These are phyloP conservation scores for Lindbergichthys nudifrons DNA, from an alignment of 2,797 vertebrate genomes.

Conservation along the genomic window DNA sequence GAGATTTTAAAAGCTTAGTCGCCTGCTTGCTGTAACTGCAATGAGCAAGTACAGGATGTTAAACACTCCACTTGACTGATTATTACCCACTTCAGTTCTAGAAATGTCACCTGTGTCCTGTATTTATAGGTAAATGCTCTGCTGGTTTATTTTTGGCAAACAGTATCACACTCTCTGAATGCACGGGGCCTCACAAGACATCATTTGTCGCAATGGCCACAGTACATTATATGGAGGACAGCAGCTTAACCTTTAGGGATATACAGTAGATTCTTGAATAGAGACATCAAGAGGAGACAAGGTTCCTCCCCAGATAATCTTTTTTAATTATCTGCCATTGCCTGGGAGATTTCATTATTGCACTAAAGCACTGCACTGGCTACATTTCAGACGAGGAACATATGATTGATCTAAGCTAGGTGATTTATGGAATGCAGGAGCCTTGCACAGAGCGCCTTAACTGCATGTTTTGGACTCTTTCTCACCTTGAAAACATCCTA, in stretches of 20 bases:
- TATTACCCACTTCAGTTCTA: slow-evolving; percentile 4
- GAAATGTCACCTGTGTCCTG: not conserved
- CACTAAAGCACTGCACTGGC: slow-evolving; percentile 4
- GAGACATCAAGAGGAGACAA: slow-evolving; percentile 37
- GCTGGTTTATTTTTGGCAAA: not conserved
- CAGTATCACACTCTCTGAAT: not conserved
- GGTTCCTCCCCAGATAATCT: slow-evolving; percentile 15
- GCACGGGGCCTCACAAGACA: not conserved
- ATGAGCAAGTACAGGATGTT: slow-evolving; percentile 3
- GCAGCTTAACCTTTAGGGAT: slow-evolving; percentile 41
- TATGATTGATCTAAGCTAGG: slow-evolving; percentile 29
- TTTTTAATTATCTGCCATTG: slow-evolving; percentile 15
- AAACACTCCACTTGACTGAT: not conserved
- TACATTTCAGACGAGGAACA: slow-evolving; percentile 22
- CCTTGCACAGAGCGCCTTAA: slow-evolving; percentile 6
- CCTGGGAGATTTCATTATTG: slow-evolving; percentile 20
- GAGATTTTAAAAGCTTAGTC: slow-evolving; percentile 17
- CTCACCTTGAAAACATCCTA: slow-evolving; percentile 28
- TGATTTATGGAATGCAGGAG: slow-evolving; percentile 15
- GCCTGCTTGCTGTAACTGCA: slow-evolving; percentile 1
- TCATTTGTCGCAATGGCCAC: slow-evolving; percentile 26
- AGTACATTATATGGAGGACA: slow-evolving; percentile 29
- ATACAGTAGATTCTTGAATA: slow-evolving; percentile 20
- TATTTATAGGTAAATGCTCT: slow-evolving; percentile 5
- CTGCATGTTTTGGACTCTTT: not conserved